Evolutionary conservation across 2,797 vertebrate genomes (phyloP).

Genomic region (Spatula versicolor): DNA sequence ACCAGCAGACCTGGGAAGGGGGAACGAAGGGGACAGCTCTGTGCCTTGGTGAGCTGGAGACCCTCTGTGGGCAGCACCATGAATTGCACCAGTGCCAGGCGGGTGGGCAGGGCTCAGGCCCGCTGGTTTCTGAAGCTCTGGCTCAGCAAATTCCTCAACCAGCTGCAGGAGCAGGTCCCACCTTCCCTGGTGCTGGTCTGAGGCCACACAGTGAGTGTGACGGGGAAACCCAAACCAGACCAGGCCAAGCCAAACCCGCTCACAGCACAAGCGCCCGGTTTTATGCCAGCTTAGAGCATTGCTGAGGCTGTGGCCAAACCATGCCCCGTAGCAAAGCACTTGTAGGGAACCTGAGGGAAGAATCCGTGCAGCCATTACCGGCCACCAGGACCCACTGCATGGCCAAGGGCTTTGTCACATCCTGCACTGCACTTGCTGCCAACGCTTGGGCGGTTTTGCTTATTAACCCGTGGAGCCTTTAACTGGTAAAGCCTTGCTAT

Average conservation of each 20-base stretch:
- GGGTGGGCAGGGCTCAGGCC: not conserved
- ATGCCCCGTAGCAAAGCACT: accelerated
- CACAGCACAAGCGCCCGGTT: not conserved
- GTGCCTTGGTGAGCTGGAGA: accelerated
- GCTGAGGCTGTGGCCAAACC: not conserved
- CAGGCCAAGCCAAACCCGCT: not conserved
- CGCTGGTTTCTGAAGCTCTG: not conserved
- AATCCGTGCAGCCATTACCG: not conserved
- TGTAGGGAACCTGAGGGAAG: not conserved
- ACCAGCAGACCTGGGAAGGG: not conserved
- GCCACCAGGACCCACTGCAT: not conserved
- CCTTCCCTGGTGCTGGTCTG: not conserved
- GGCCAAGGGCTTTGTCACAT: not conserved
- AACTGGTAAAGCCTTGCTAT: not conserved
- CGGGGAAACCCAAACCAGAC: not conserved
- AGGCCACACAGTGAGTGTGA: not conserved
- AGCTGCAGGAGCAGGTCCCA: not conserved
- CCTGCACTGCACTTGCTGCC: not conserved
- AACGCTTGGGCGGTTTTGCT: accelerated
- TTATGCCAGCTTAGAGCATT: not conserved
- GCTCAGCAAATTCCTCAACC: not conserved
- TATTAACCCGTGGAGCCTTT: accelerated
- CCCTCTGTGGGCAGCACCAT: not conserved
- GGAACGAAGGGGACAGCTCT: no score
- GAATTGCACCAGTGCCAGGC: not conserved